Percentiles rank a stretch among this genome's conserved stretches.
Conservation (phyloP, 1,140 invertebrate species). For the Mya arenaria region DNA sequence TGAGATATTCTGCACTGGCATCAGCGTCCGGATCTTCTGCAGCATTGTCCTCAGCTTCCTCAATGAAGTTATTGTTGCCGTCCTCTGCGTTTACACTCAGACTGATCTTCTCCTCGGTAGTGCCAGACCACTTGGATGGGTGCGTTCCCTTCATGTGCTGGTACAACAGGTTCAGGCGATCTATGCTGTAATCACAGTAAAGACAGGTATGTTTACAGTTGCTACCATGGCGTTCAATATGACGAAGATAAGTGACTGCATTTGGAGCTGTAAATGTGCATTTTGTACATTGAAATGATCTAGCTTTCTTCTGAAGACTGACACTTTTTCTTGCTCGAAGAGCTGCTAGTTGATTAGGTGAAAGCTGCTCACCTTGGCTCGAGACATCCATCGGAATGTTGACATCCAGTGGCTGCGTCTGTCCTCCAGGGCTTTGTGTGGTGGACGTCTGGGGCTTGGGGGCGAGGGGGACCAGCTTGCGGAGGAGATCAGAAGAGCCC, state of each 20-base stretch:
- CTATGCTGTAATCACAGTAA: slow-evolving; percentile 78
- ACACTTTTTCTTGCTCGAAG: slow-evolving; percentile 48
- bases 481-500: slow-evolving; percentile 10
- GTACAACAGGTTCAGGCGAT: slow-evolving; percentile 73
- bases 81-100: slow-evolving; percentile 44
- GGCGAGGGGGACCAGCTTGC: slow-evolving; percentile 36
- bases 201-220: slow-evolving; percentile 72
- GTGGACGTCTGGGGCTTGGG: slow-evolving; percentile 21
- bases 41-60: slow-evolving; percentile 11
- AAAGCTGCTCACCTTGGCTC: background rate
- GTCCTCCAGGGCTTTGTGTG: background rate
- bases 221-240: slow-evolving; percentile 76
- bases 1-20: background rate
- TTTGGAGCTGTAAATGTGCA: slow-evolving; percentile 76
- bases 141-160: slow-evolving; percentile 76
- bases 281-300: slow-evolving; percentile 76
- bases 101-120: slow-evolving; percentile 63
- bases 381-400: background rate
- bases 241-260: slow-evolving; percentile 71
- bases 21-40: slow-evolving; percentile 1
- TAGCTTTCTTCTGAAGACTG: slow-evolving; percentile 63
- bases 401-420: background rate
- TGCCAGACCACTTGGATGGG: slow-evolving; percentile 66
- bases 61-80: slow-evolving; percentile 54
- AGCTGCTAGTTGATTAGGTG: slow-evolving; percentile 31